Conservation (phyloP, 2,797 vertebrate genomes). For the Lindbergichthys nudifrons region DNA sequence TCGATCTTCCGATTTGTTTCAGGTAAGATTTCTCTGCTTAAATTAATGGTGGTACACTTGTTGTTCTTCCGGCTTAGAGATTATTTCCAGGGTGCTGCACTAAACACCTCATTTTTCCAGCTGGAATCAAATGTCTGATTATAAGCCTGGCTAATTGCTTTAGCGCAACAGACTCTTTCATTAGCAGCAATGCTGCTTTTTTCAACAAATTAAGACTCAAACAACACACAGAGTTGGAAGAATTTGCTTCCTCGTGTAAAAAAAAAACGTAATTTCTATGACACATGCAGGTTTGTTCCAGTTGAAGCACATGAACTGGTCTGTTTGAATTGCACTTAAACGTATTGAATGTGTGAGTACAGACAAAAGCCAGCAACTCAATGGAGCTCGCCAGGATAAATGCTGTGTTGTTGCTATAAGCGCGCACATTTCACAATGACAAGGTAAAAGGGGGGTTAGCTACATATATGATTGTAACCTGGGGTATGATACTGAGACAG, state of each 20-base stretch:
- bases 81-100: conserved; percentile 18
- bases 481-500: conserved; percentile 29
- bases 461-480: conserved; percentile 21
- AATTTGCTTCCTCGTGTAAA: not conserved
- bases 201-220: conserved; percentile 20
- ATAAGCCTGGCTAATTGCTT: conserved; percentile 39
- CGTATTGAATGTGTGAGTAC: conserved; percentile 33
- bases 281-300: conserved; percentile 8
- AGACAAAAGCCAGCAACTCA: conserved; percentile 39
- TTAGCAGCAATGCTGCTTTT: conserved; percentile 11
- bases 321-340: conserved; percentile 26
- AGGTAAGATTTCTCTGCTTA: conserved; percentile 17
- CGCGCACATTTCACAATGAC: conserved; percentile 15
- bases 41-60: conserved; percentile 1
- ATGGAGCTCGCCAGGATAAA: conserved; percentile 46
- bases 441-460: conserved; percentile 24
- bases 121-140: conserved; percentile 38
- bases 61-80: not conserved
- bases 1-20: not conserved
- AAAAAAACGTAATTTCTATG: not conserved
- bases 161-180: conserved; percentile 19
- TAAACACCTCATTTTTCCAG: conserved; percentile 18
- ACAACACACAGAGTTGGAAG: conserved; percentile 4
- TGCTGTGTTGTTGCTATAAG: not conserved
- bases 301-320: not conserved